Evolutionary conservation across 2,888 invertebrate genomes (phyloP).

Genomic region (Habrosyne pyritoides): DNA sequence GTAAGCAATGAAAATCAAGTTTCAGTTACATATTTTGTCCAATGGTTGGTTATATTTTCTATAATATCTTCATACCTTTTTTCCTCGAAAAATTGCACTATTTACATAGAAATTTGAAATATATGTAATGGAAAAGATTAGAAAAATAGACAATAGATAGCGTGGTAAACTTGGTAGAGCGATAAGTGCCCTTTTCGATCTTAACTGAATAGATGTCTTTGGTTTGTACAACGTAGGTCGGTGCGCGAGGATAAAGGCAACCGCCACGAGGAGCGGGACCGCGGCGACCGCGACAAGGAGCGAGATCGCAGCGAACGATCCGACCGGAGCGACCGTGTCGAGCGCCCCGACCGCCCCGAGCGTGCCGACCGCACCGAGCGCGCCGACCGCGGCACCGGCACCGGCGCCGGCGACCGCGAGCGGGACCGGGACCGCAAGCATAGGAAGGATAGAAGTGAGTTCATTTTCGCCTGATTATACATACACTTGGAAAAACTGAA

Average conservation of each 20-base stretch:
- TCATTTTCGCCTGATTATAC: not conserved
- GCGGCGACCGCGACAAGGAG: constrained; percentile 50
- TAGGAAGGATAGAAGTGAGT: constrained; percentile 72
- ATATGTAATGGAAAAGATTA: no score
- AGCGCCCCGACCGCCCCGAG: no score
- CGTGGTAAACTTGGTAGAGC: no score
- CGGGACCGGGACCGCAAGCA: constrained; percentile 70
- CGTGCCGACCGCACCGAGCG: constrained; percentile 41
- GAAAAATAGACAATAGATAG: no score
- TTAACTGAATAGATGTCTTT: no score
- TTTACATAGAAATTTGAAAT: no score
- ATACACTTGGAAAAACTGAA: no score
- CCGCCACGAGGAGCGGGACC: constrained; percentile 47
- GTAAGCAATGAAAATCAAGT: constrained; percentile 23
- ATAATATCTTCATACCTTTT: no score
- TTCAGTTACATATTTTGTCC: no score
- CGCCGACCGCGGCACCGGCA: constrained; percentile 41
- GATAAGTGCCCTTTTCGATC: no score
- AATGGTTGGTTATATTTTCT: not conserved
- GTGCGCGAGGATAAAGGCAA: constrained; percentile 47
- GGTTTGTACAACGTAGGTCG: constrained; percentile 26
- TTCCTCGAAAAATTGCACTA: no score
- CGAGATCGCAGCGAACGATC: constrained; percentile 17
- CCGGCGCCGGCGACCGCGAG: constrained; percentile 53
- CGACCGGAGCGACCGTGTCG: constrained; percentile 24